Conservation (phyloP, 2,113 vertebrate genomes). For the Rhinogobius similis region DNA sequence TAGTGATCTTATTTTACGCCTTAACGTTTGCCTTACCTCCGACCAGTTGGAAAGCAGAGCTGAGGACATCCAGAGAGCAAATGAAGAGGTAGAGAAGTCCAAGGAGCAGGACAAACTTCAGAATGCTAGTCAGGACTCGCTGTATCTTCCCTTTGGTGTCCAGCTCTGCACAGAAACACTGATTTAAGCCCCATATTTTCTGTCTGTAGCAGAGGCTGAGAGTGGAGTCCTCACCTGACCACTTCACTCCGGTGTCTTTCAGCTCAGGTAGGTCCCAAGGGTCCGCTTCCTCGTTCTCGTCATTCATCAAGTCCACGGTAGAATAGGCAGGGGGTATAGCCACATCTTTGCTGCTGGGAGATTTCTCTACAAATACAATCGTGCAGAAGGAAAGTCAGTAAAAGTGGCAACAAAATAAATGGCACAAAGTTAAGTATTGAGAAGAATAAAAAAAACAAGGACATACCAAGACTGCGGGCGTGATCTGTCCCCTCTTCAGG, state of each 20-base stretch:
- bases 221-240: slow-evolving; percentile 84
- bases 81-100: no score
- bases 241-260: slow-evolving; percentile 83
- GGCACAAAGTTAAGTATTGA: neutral
- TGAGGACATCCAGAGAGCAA: slow-evolving; percentile 93
- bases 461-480: slow-evolving; percentile 51
- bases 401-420: neutral
- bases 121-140: slow-evolving; percentile 75
- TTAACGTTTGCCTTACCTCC: slow-evolving; percentile 81
- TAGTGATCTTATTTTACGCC: no score
- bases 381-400: neutral
- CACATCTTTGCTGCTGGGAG: slow-evolving; percentile 55
- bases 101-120: slow-evolving; percentile 85
- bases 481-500: slow-evolving; percentile 78
- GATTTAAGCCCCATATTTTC: slow-evolving; percentile 23
- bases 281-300: slow-evolving; percentile 53
- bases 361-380: neutral
- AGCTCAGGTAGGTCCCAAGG: slow-evolving; percentile 90
- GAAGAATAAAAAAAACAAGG: neutral
- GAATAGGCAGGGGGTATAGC: slow-evolving; percentile 80
- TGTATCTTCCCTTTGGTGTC: slow-evolving; percentile 83
- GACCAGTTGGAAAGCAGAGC: slow-evolving; percentile 94
- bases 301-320: slow-evolving; percentile 79
- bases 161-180: slow-evolving; percentile 79
- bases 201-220: neutral